A percentile compares a stretch with the other conserved stretches of the same genome.
phyloP scores from a whole-genome alignment of 2,888 invertebrate species.

The Luperina nickerlii region DNA sequence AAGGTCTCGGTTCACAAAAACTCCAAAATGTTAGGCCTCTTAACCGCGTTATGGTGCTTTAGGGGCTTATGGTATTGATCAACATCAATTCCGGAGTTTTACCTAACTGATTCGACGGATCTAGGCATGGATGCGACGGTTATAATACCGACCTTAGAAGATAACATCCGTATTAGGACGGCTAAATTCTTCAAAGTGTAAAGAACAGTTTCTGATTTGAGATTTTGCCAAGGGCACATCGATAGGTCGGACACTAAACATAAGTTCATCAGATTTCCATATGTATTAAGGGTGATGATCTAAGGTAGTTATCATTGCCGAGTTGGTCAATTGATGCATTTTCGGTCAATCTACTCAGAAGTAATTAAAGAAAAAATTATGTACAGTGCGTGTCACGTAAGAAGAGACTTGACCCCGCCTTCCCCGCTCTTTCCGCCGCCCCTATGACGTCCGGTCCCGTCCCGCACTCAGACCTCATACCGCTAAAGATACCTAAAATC shows the following conservation, averaged over 20 bases:
- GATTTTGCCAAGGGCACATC: neutral
- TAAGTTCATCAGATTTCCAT: no score
- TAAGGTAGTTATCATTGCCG: neutral
- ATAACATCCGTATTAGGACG: neutral
- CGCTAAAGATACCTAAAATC: no score
- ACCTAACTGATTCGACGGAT: neutral
- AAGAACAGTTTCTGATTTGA: neutral
- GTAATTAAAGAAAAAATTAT: no score
- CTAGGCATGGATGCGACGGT: neutral
- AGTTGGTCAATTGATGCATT: constrained; percentile 6
- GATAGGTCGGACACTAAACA: no score
- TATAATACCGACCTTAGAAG: neutral
- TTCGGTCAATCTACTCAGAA: neutral
- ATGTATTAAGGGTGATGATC: neutral
- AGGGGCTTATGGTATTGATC: neutral
- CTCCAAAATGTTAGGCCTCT: neutral
- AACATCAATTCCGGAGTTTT: neutral
- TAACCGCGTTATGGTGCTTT: neutral
- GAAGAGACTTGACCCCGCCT: no score
- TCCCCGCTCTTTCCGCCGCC: no score
- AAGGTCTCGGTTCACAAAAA: neutral
- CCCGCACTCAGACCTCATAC: no score
- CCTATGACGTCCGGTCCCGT: no score
- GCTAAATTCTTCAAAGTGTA: constrained; percentile 1
- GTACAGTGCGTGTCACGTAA: no score